phyloP scores from a whole-genome alignment of 1,140 invertebrate species.

The Drosophila arawakana region DNA sequence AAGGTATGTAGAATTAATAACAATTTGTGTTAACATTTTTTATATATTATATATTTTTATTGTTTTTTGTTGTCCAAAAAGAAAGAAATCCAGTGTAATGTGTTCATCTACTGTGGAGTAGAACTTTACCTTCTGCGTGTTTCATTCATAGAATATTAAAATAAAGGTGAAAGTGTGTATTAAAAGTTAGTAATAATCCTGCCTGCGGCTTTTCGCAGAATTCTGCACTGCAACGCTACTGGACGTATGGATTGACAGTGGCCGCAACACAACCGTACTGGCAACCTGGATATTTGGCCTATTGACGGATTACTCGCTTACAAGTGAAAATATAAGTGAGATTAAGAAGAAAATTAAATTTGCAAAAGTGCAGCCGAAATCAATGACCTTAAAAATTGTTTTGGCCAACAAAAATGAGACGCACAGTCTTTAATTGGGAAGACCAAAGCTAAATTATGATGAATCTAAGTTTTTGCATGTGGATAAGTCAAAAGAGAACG shows the following conservation, averaged over 20 bases:
- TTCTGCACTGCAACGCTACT: not conserved
- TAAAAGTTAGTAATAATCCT: not conserved
- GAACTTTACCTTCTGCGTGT: not conserved
- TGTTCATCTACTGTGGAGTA: not conserved
- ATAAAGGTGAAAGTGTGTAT: not conserved
- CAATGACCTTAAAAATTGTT: no score
- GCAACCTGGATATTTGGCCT: not conserved
- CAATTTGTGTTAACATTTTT: not conserved
- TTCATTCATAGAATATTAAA: not conserved
- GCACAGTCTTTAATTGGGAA: no score
- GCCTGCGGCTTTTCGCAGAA: not conserved
- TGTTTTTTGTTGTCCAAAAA: not conserved
- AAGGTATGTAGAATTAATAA: not conserved
- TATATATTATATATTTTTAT: not conserved
- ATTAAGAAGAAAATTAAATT: conserved; percentile 5
- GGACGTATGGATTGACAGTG: not conserved
- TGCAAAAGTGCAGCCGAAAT: no score
- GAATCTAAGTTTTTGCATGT: no score
- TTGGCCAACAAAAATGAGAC: no score
- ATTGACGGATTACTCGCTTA: not conserved
- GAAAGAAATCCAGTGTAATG: not conserved
- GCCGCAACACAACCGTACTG: not conserved
- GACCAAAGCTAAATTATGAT: no score
- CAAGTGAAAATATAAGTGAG: not conserved
- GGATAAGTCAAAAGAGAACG: no score